Conservation (phyloP, 2,797 vertebrate species). For the Masticophis lateralis region DNA sequence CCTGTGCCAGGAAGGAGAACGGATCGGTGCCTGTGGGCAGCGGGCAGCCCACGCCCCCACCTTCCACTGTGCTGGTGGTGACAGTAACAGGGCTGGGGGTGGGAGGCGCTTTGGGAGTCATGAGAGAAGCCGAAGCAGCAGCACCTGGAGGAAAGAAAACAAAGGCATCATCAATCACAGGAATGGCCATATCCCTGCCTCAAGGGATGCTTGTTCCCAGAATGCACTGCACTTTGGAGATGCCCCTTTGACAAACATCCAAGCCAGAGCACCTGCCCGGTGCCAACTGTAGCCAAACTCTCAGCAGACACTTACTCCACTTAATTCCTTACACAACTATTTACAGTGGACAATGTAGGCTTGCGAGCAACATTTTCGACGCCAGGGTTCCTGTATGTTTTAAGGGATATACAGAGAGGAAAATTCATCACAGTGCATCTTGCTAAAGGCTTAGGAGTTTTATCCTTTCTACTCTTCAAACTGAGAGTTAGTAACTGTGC, state of each 20-base stretch:
- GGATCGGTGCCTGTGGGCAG: constrained; percentile 68
- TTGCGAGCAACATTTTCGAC: too few relatives aligned
- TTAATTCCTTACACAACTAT: not conserved
- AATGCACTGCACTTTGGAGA: not conserved
- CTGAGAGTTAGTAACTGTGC: not conserved
- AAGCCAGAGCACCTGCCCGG: not conserved
- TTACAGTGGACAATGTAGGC: not conserved
- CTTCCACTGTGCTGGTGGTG: constrained; percentile 64
- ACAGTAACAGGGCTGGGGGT: constrained; percentile 66
- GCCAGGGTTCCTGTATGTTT: not conserved
- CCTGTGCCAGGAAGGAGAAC: constrained; percentile 79
- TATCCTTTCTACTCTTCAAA: not conserved
- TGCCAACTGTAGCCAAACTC: too few relatives aligned
- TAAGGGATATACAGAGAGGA: too few relatives aligned
- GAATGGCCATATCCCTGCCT: not conserved
- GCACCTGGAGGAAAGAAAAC: constrained; percentile 60
- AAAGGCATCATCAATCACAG: not conserved
- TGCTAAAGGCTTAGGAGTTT: not conserved
- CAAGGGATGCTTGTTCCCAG: not conserved
- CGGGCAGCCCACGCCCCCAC: constrained; percentile 53
- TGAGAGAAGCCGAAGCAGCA: constrained; percentile 30
- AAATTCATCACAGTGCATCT: not conserved
- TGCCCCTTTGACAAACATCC: not conserved
- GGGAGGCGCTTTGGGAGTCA: constrained; percentile 52
- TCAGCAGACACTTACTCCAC: not conserved